phyloP scores from a whole-genome alignment of 2,113 vertebrate genomes.

The Pedionomus torquatus region DNA sequence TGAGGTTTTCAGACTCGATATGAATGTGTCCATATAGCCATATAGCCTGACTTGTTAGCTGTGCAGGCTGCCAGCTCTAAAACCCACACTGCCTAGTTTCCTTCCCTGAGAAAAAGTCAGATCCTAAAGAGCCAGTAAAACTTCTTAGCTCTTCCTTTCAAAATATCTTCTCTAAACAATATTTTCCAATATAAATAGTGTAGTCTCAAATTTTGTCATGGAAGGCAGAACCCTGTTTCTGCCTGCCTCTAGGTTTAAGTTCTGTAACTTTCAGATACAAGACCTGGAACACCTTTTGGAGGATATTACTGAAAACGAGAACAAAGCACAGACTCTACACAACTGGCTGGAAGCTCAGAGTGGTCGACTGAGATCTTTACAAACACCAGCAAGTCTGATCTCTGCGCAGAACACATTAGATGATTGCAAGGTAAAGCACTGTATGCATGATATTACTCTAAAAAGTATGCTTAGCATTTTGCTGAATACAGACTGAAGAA shows the following conservation, averaged over 20 bases:
- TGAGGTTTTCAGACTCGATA: neutral
- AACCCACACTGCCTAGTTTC: neutral
- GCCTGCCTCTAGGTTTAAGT: neutral
- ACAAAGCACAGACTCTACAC: constrained; percentile 74
- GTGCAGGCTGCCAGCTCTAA: neutral
- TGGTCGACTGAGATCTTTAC: constrained; percentile 72
- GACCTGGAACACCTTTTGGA: constrained; percentile 79
- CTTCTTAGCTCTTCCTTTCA: neutral
- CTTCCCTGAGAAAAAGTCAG: neutral
- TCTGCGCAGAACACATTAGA: constrained; percentile 73
- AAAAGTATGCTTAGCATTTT: neutral
- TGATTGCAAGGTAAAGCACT: constrained; percentile 80
- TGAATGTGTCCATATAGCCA: neutral
- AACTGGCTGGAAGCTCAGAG: constrained; percentile 82
- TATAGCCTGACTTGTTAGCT: neutral
- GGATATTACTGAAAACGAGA: constrained; percentile 76
- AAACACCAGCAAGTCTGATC: constrained; percentile 72
- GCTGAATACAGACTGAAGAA: neutral
- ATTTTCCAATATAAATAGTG: neutral
- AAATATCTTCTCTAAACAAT: neutral
- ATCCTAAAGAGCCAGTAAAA: neutral
- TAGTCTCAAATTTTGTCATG: neutral
- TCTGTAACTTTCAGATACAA: constrained; percentile 75
- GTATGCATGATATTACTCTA: neutral
- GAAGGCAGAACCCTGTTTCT: neutral